Conservation (phyloP, 2,888 invertebrate genomes). For the Muschampia plurimacula region DNA sequence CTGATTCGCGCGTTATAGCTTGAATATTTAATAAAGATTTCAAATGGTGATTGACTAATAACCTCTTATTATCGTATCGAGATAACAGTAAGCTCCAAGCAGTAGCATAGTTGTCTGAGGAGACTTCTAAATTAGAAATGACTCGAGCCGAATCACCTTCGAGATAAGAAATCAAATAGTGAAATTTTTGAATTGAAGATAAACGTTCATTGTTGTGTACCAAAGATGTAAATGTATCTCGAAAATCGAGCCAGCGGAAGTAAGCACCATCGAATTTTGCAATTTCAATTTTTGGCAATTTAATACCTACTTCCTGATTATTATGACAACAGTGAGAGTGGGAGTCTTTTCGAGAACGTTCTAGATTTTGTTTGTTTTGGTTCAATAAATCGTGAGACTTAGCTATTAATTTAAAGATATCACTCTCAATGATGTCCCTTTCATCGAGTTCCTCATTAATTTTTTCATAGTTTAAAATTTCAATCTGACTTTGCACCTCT, state of each 20-base stretch:
- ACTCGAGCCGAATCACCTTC: too few relatives aligned
- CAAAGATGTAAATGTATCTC: not conserved
- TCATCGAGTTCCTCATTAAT: not conserved
- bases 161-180: too few relatives aligned
- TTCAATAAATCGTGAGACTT: not conserved
- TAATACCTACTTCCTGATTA: not conserved
- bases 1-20: not conserved
- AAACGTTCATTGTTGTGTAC: too few relatives aligned
- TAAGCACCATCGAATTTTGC: not conserved
- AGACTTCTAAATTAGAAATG: not conserved
- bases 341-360: not conserved
- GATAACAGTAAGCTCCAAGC: not conserved
- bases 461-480: not conserved
- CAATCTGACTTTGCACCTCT: not conserved
- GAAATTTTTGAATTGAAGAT: too few relatives aligned
- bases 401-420: not conserved
- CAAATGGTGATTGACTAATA: not conserved
- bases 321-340: not conserved
- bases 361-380: not conserved
- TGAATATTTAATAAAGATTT: not conserved
- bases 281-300: not conserved
- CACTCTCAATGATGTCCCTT: not conserved
- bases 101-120: not conserved
- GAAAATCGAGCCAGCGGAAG: not conserved
- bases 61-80: not conserved